phyloP scores from a whole-genome alignment of 1,140 invertebrate genomes.

The Zaprionus davidi region DNA sequence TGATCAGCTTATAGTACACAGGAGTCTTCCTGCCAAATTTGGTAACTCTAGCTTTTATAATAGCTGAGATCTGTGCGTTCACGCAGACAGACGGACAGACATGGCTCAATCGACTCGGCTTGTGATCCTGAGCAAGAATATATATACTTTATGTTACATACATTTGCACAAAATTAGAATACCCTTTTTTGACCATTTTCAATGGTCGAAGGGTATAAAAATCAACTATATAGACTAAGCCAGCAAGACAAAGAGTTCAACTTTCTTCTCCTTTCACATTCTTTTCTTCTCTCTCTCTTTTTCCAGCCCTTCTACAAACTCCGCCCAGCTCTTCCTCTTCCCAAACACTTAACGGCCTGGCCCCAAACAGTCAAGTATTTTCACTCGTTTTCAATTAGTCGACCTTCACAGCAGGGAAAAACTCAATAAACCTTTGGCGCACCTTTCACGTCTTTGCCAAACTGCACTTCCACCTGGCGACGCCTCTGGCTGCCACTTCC shows the following conservation, averaged over 20 bases:
- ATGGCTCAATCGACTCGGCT: too few species aligned
- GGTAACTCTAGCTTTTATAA: too few species aligned
- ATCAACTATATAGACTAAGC: neutral
- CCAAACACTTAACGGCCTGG: neutral
- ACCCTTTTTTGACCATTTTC: too few species aligned
- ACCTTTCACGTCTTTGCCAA: constrained; percentile 36
- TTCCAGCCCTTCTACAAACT: neutral
- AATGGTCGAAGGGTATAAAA: too few species aligned
- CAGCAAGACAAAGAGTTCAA: too few species aligned
- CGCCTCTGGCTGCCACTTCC: neutral
- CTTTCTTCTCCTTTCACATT: neutral
- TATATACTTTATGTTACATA: too few species aligned
- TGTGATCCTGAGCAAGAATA: too few species aligned
- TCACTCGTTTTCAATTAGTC: constrained; percentile 35
- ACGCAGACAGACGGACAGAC: too few species aligned
- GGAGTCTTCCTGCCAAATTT: too few species aligned
- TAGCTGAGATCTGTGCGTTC: too few species aligned
- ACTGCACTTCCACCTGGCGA: constrained; percentile 14
- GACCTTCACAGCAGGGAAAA: constrained; percentile 18
- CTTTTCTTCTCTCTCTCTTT: neutral
- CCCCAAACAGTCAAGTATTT: neutral
- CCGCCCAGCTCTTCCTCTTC: neutral
- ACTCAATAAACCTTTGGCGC: constrained; percentile 32
- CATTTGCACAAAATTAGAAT: too few species aligned
- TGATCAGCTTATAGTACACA: too few species aligned